Percentiles rank a stretch among this genome's conserved stretches.
Evolutionary conservation across 1,140 invertebrate species (phyloP).

Genomic region (Micrasema longulum): DNA sequence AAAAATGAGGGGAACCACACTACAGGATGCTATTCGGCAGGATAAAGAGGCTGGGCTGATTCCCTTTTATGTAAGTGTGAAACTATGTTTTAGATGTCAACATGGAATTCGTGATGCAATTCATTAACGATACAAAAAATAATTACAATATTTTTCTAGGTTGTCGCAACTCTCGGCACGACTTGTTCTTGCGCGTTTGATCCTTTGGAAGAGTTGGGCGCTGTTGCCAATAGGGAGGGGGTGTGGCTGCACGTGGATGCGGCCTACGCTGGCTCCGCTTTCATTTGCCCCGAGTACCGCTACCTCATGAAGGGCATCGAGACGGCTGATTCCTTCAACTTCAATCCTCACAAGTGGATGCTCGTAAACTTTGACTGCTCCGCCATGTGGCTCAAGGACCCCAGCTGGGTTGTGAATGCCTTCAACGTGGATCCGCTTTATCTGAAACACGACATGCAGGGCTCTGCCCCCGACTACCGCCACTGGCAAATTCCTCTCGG

Average conservation of each 20-base stretch:
- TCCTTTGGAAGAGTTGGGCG: conserved; percentile 84
- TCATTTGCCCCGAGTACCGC: conserved; percentile 94
- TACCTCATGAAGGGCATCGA: conserved; percentile 91
- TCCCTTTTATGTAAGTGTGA: conserved; percentile 83
- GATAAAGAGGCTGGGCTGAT: conserved; percentile 86
- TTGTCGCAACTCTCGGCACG: conserved; percentile 90
- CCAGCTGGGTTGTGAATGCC: conserved; percentile 90
- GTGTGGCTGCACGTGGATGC: conserved; percentile 96
- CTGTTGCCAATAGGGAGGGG: conserved; percentile 79
- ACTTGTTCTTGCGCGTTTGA: conserved; percentile 94
- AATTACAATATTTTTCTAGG: conserved; percentile 66
- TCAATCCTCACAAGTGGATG: conserved; percentile 98
- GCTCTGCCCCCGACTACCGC: conserved; percentile 91
- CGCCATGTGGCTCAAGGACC: conserved; percentile 94
- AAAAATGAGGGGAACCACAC: conserved; percentile 81
- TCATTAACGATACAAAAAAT: no score
- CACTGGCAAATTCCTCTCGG: conserved; percentile 99
- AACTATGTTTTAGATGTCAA: no score
- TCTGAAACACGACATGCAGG: conserved; percentile 90
- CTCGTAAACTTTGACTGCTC: conserved; percentile 96
- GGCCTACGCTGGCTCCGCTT: conserved; percentile 92
- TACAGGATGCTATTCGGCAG: conserved; percentile 86
- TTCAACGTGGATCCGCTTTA: conserved; percentile 98
- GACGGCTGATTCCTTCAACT: conserved; percentile 91
- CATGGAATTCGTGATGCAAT: no score